Percentiles rank a stretch among this genome's conserved stretches.
phyloP scores from a whole-genome alignment of 2,797 vertebrate species.

The Tadarida brasiliensis region DNA sequence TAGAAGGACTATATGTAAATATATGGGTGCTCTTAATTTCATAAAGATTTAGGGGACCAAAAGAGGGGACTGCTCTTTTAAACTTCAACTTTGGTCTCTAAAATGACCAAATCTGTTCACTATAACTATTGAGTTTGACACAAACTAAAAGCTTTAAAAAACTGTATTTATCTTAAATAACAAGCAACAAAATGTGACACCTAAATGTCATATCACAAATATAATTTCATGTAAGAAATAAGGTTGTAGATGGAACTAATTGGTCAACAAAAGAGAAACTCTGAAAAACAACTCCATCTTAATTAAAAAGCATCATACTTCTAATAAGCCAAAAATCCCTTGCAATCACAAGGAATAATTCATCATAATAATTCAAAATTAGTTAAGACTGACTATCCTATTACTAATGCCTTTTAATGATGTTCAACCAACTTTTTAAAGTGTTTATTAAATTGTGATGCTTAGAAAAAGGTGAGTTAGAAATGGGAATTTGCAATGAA shows the following conservation, averaged over 20 bases:
- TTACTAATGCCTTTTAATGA: slow-evolving; percentile 7
- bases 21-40: not conserved
- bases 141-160: not conserved
- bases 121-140: not conserved
- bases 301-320: not conserved
- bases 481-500: not conserved
- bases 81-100: not conserved
- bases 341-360: not conserved
- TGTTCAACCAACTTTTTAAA: not conserved
- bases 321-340: not conserved
- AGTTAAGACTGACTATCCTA: not conserved
- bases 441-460: slow-evolving; percentile 1
- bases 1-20: slow-evolving; percentile 11
- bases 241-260: not conserved
- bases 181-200: slow-evolving; percentile 1
- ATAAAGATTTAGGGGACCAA: not conserved
- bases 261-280: not conserved
- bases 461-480: not conserved
- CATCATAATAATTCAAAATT: not conserved
- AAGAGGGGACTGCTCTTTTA: not conserved
- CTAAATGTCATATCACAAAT: not conserved
- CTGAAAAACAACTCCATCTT: slow-evolving; percentile 1
- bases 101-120: slow-evolving; percentile 23
- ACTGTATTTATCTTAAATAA: not conserved
- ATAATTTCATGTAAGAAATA: slow-evolving; percentile 11